Conservation (phyloP, 2,113 vertebrate genomes). For the Ceuthmochares aereus region DNA sequence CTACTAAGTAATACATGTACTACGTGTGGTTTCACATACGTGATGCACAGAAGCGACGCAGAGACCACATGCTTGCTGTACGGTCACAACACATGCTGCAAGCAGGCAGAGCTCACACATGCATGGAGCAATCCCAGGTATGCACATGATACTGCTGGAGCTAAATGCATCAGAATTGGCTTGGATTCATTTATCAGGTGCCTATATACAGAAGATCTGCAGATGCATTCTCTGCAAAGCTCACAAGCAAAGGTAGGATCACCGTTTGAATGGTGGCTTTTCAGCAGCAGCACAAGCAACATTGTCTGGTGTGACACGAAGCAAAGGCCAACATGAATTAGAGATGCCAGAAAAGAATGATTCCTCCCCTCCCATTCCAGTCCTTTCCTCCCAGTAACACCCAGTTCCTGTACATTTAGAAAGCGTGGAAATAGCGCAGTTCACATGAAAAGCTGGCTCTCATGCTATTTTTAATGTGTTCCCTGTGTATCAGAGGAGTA, state of each 20-base stretch:
- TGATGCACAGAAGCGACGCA: not conserved
- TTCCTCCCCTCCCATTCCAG: not conserved
- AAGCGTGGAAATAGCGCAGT: not conserved
- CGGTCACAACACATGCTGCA: not conserved
- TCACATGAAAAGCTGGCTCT: not conserved
- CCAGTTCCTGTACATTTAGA: not conserved
- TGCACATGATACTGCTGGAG: accelerated
- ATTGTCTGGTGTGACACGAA: not conserved
- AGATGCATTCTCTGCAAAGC: not conserved
- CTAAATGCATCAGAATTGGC: not conserved
- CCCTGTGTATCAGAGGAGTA: not conserved
- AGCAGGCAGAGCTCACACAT: not conserved
- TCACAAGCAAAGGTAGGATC: not conserved
- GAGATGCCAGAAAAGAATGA: not conserved
- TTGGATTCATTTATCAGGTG: not conserved
- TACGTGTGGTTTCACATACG: accelerated
- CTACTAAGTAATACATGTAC: accelerated
- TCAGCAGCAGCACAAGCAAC: not conserved
- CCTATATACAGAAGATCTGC: not conserved
- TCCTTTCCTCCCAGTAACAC: not conserved
- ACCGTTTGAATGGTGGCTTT: not conserved
- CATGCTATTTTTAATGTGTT: not conserved
- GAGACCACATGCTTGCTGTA: not conserved
- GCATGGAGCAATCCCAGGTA: accelerated
- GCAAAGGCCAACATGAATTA: slow-evolving; percentile 20